phyloP scores from a whole-genome alignment of 2,888 invertebrate species.

The Timema cristinae region DNA sequence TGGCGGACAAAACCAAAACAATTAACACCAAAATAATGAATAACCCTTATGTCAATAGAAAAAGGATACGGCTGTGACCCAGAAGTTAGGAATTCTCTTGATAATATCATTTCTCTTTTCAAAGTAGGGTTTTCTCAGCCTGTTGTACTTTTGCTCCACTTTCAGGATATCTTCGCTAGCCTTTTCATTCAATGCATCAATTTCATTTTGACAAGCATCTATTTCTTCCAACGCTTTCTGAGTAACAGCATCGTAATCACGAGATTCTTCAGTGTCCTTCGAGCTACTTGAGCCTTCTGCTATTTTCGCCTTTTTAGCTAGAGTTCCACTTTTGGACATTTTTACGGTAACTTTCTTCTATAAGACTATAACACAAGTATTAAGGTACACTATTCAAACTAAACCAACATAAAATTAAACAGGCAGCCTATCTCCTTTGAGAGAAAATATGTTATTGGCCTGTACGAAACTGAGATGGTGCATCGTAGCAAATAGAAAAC shows the following conservation, averaged over 20 bases:
- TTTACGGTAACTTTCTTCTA: too few relatives aligned
- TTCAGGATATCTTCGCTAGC: constrained; percentile 79
- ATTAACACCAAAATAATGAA: too few relatives aligned
- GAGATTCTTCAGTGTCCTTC: constrained; percentile 21
- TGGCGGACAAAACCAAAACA: too few relatives aligned
- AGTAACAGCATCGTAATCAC: constrained; percentile 55
- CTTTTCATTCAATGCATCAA: constrained; percentile 76
- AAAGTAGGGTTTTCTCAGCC: constrained; percentile 70
- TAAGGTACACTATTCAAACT: too few relatives aligned
- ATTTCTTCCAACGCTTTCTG: constrained; percentile 69
- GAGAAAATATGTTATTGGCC: too few relatives aligned
- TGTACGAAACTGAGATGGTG: too few relatives aligned
- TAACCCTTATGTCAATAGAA: too few relatives aligned
- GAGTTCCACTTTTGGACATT: constrained; percentile 35
- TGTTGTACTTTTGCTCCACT: constrained; percentile 80
- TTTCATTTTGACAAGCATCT: constrained; percentile 75
- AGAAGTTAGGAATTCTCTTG: constrained; percentile 74
- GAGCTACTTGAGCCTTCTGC: constrained; percentile 33
- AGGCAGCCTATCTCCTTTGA: too few relatives aligned
- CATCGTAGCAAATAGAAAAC: too few relatives aligned
- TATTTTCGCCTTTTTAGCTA: constrained; percentile 42
- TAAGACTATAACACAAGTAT: too few relatives aligned
- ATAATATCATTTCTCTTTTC: constrained; percentile 73
- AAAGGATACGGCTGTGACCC: constrained; percentile 61
- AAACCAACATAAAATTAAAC: too few relatives aligned